Evolutionary conservation across 2,888 invertebrate genomes (phyloP).

Genomic region (Campoletis raptor): DNA sequence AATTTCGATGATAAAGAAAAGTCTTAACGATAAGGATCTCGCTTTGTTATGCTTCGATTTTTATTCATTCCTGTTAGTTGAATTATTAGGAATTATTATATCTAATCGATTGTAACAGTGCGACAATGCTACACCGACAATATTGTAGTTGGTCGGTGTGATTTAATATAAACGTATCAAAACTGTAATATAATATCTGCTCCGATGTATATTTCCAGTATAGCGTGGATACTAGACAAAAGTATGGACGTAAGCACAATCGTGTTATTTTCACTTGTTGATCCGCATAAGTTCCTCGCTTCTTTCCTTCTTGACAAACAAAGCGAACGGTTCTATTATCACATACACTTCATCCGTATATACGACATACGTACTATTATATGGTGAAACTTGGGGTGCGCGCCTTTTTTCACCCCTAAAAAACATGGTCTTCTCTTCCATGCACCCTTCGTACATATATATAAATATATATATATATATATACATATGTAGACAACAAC

Average conservation of each 20-base stretch:
- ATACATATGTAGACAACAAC: conserved; percentile 35
- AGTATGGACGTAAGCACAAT: conserved; percentile 35
- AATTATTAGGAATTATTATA: too few relatives aligned
- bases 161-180: conserved; percentile 1
- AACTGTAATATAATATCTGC: conserved; percentile 29
- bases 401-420: conserved; percentile 62
- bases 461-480: conserved; percentile 4
- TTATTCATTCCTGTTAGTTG: too few relatives aligned
- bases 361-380: conserved; percentile 59
- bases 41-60: not conserved
- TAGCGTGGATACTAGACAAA: conserved; percentile 19
- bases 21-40: not conserved
- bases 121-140: not conserved
- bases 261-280: conserved; percentile 70
- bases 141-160: not conserved
- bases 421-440: conserved; percentile 42
- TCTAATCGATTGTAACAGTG: not conserved
- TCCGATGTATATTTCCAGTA: conserved; percentile 31
- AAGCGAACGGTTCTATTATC: conserved; percentile 65
- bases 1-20: not conserved
- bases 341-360: conserved; percentile 58
- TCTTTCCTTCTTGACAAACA: conserved; percentile 47
- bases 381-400: conserved; percentile 39
- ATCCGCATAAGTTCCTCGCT: conserved; percentile 52
- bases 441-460: conserved; percentile 4